Base-by-base conservation (phyloP, 2,888 invertebrate species). In the Drosophila neutralis region DNA sequence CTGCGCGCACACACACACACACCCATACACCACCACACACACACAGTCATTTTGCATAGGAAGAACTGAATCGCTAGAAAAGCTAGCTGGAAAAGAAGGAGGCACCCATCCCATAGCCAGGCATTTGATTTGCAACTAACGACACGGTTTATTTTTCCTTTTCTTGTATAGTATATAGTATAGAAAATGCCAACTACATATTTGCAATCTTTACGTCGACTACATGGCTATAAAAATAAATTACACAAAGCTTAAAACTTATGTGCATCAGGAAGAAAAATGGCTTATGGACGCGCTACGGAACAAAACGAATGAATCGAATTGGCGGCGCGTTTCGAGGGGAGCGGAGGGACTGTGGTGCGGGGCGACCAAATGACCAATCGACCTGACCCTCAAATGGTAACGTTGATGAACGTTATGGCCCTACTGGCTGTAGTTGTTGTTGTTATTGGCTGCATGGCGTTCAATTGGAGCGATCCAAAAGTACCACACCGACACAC, bases 231-330 rank as follows among this genome's bases (percentile, higher is more conserved):
- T 85, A 85, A 85, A 85, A 85, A 87, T 85, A 85, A 85, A 85
- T 85, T 85, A 89, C 89, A 82, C 80, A 72, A 68, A 85, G 85
- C 85, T 89, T 89, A 89, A 85, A 85, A 85, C 80, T 87, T 85
- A 85, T 87, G 89, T 89, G 89, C 82, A 84, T 68, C 79, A 31
- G 73, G 61, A 89, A 89, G 89, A 89, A 89, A 89, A 89, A 85
- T 85, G 80, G 89, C 85, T 87, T 87, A 85, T 89, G 78, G 85
- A 89, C 85, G 85, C 78, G 87, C 84, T 78, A 65, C 78, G 82
- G 78, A 81, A 69, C 78, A 78, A 66, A 56, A 38, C 77, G 71
- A 73, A 51, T 53, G 65, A 62, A 52, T 57, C 57, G 67, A 64
- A 69, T 67, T 70, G 60, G 61, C 58, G 58, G 63, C 57, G 52